These are phyloP conservation scores for Nemotelus pantherinus DNA, from an alignment of 2,888 invertebrate genomes.

Conservation along the genomic window DNA sequence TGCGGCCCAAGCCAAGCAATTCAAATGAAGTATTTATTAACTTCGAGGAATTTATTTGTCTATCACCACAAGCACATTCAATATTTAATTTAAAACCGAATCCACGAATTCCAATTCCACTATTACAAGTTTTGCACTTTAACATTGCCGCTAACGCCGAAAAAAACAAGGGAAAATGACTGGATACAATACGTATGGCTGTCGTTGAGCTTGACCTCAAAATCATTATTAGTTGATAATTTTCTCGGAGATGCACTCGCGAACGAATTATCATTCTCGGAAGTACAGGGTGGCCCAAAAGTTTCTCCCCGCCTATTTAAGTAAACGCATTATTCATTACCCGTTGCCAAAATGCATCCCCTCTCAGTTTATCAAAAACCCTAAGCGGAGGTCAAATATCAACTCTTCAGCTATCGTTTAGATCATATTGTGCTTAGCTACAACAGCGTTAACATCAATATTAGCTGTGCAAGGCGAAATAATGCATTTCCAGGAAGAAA, in stretches of 20 bases:
- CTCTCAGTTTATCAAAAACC: too few species aligned
- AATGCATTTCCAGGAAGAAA: too few species aligned
- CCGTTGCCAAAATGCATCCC: too few species aligned
- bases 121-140: not conserved
- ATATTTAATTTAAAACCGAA: constrained; percentile 3
- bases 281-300: too few species aligned
- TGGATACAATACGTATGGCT: not conserved
- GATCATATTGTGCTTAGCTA: too few species aligned
- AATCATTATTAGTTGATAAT: not conserved
- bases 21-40: not conserved
- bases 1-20: constrained; percentile 7
- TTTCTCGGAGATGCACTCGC: not conserved
- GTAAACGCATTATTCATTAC: too few species aligned
- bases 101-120: not conserved
- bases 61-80: not conserved
- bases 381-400: too few species aligned
- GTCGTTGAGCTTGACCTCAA: not conserved
- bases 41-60: not conserved
- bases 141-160: not conserved
- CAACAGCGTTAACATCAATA: too few species aligned
- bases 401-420: too few species aligned
- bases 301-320: too few species aligned
- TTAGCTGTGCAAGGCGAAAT: too few species aligned
- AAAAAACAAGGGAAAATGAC: not conserved
- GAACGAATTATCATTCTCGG: not conserved